Percentiles rank a stretch among this genome's conserved stretches.
phyloP scores from a whole-genome alignment of 2,113 vertebrate genomes.

The Zeus faber region DNA sequence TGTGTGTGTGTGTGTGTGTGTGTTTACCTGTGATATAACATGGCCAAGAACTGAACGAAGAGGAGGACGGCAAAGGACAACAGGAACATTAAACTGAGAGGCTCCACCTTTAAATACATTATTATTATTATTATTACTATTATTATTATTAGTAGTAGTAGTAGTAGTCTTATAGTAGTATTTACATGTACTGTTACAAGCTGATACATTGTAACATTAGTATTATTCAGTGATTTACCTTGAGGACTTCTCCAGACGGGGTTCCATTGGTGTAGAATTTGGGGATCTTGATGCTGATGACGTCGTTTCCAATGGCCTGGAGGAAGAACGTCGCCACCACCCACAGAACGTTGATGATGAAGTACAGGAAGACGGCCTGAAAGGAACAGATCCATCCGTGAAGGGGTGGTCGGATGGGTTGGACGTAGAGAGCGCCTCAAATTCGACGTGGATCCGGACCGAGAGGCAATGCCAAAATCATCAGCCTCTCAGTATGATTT shows the following conservation, averaged over 20 bases:
- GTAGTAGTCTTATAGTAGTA: neutral
- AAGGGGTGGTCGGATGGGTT: too few relatives aligned
- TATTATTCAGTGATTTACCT: slow-evolving; percentile 30
- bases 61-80: slow-evolving; percentile 74
- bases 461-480: too few relatives aligned
- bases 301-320: slow-evolving; percentile 72
- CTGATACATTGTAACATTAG: neutral
- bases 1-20: slow-evolving; percentile 4
- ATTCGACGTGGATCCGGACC: too few relatives aligned
- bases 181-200: neutral
- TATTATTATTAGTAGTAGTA: neutral
- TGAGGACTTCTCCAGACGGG: slow-evolving; percentile 44
- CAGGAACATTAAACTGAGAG: slow-evolving; percentile 79
- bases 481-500: too few relatives aligned
- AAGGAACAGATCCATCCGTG: too few relatives aligned
- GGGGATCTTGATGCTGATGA: slow-evolving; percentile 75
- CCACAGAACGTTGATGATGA: slow-evolving; percentile 80
- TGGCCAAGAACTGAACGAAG: slow-evolving; percentile 73
- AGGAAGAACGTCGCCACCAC: slow-evolving; percentile 81
- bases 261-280: slow-evolving; percentile 59
- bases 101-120: slow-evolving; percentile 66
- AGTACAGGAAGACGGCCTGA: slow-evolving; percentile 79
- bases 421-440: too few relatives aligned
- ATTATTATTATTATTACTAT: neutral
- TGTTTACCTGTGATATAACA: slow-evolving; percentile 80